Evolutionary conservation across 2,797 vertebrate species (phyloP).

Genomic region (Mionectes olivaceus): DNA sequence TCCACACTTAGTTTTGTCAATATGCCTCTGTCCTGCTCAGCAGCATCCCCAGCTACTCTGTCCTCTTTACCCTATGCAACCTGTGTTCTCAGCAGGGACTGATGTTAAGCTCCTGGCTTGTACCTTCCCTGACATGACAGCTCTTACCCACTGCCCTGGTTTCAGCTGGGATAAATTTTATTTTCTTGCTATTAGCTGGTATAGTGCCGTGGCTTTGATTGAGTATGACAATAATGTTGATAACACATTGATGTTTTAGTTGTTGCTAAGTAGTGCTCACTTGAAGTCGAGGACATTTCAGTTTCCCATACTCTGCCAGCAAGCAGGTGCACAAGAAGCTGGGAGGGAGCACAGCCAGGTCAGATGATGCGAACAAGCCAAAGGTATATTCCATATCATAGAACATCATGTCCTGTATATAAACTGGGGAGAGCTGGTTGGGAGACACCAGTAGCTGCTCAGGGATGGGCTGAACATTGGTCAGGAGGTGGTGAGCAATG

Average conservation of each 20-base stretch:
- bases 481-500: background rate
- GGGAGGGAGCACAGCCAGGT: background rate
- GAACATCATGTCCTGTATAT: background rate
- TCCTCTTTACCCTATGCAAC: background rate
- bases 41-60: background rate
- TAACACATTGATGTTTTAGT: background rate
- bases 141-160: background rate
- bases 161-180: background rate
- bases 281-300: background rate
- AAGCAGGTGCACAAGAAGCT: background rate
- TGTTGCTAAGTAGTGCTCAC: background rate
- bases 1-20: background rate
- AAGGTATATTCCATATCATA: background rate
- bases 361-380: background rate
- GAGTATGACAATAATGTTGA: background rate
- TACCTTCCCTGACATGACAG: background rate
- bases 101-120: background rate
- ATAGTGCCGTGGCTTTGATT: background rate
- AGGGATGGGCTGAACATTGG: background rate
- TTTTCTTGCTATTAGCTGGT: background rate
- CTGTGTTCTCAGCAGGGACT: background rate
- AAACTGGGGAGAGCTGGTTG: background rate
- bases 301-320: background rate
- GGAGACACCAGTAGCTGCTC: background rate
- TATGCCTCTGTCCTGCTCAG: background rate